Conservation (phyloP, 2,797 vertebrate genomes). For the Cichlasoma orientale region DNA sequence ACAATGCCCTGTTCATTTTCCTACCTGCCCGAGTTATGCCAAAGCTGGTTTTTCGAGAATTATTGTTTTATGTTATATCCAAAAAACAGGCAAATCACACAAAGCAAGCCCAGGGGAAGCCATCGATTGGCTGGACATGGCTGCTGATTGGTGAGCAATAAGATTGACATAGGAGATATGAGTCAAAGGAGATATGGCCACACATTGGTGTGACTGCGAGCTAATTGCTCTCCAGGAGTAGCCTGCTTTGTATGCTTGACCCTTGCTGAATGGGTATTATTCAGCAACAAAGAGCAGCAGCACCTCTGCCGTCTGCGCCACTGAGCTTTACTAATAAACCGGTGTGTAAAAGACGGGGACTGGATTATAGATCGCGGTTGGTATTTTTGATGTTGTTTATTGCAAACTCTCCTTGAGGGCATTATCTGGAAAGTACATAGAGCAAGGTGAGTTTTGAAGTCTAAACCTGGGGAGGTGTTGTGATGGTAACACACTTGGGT, state of each 20-base stretch:
- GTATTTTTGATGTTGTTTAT: constrained; percentile 70
- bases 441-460: constrained; percentile 44
- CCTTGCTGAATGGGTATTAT: constrained; percentile 68
- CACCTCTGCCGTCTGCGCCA: constrained; percentile 53
- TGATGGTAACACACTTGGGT: constrained; percentile 7
- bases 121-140: constrained; percentile 37
- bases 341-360: constrained; percentile 49
- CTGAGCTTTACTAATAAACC: constrained; percentile 68
- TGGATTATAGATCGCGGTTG: constrained; percentile 66
- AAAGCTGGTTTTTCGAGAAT: neutral
- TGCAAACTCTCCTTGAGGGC: constrained; percentile 60
- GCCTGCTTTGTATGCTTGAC: constrained; percentile 59
- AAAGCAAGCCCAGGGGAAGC: neutral
- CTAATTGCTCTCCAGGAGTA: constrained; percentile 73
- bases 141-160: constrained; percentile 54
- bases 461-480: constrained; percentile 29
- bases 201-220: constrained; percentile 46
- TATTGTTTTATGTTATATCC: neutral
- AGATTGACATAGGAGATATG: constrained; percentile 35
- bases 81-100: neutral
- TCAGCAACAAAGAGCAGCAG: constrained; percentile 69
- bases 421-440: constrained; percentile 46
- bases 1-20: neutral
- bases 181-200: constrained; percentile 53
- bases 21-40: neutral